phyloP scores from a whole-genome alignment of 2,113 vertebrate species.

The Siphamia tubifer region DNA sequence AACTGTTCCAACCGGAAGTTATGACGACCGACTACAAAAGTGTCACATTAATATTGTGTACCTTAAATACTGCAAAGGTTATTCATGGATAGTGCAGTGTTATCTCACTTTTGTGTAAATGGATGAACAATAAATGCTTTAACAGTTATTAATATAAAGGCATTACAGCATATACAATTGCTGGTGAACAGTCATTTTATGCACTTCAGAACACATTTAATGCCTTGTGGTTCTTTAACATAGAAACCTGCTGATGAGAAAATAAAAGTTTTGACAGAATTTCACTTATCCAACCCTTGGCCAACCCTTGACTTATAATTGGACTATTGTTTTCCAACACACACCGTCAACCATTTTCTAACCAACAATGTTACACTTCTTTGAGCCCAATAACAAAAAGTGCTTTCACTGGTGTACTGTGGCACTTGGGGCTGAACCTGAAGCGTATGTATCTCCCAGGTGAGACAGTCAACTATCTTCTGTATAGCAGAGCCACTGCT shows the following conservation, averaged over 20 bases:
- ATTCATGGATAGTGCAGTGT: neutral
- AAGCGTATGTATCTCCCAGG: slow-evolving; percentile 31
- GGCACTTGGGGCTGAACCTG: slow-evolving; percentile 1
- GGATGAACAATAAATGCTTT: slow-evolving; percentile 16
- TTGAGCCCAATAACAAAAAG: slow-evolving; percentile 26
- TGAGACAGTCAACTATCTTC: slow-evolving; percentile 48
- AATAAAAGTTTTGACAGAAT: slow-evolving; percentile 37
- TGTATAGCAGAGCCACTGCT: slow-evolving; percentile 1
- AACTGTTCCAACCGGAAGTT: slow-evolving; percentile 1
- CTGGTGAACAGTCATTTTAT: slow-evolving; percentile 33
- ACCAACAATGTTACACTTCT: slow-evolving; percentile 39
- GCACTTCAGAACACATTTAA: slow-evolving; percentile 35
- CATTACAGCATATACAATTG: slow-evolving; percentile 30
- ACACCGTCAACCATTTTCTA: slow-evolving; percentile 29
- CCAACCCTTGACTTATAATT: slow-evolving; percentile 54
- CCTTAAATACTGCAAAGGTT: neutral
- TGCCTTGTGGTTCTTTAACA: slow-evolving; percentile 30
- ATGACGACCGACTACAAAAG: neutral
- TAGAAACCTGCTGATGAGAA: neutral
- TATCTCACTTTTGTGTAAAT: neutral
- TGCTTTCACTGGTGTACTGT: slow-evolving; percentile 11
- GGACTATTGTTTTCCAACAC: slow-evolving; percentile 47
- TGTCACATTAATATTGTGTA: slow-evolving; percentile 14
- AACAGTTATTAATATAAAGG: slow-evolving; percentile 32
- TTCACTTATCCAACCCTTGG: slow-evolving; percentile 18